Evolutionary conservation across 2,888 invertebrate species (phyloP).

Genomic region (Ophion ellenae): DNA sequence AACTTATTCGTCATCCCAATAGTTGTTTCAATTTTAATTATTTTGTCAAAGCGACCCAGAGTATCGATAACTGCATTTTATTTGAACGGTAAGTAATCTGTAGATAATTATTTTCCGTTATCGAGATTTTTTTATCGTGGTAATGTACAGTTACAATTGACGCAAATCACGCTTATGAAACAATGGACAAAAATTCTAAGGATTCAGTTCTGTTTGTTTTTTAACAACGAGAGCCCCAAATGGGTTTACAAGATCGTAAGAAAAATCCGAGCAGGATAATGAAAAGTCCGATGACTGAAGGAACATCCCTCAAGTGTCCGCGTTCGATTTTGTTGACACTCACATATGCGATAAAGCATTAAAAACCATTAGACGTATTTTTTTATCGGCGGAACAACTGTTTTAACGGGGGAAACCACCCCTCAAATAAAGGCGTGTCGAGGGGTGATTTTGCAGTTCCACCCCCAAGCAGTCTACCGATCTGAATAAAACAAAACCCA

Average conservation of each 20-base stretch:
- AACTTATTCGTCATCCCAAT: neutral
- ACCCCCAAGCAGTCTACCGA: too few species aligned
- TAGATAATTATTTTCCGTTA: neutral
- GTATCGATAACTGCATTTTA: neutral
- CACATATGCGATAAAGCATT: too few species aligned
- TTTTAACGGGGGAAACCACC: too few species aligned
- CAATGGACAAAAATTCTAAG: neutral
- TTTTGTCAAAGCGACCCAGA: neutral
- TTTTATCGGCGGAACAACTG: too few species aligned
- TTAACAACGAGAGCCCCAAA: slow-evolving; percentile 8
- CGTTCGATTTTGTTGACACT: too few species aligned
- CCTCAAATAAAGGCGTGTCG: too few species aligned
- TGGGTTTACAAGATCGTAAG: slow-evolving; percentile 7
- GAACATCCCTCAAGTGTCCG: too few species aligned
- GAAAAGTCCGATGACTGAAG: neutral
- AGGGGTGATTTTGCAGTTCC: too few species aligned
- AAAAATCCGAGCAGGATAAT: neutral
- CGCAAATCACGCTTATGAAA: neutral
- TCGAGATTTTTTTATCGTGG: neutral
- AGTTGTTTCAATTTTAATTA: neutral
- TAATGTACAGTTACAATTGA: neutral
- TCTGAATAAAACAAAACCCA: too few species aligned
- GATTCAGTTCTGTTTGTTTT: neutral
- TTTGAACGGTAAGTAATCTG: neutral
- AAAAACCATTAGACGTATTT: too few species aligned